Base-by-base conservation (phyloP, 2,888 invertebrate genomes). In the Cynaeus angustus region DNA sequence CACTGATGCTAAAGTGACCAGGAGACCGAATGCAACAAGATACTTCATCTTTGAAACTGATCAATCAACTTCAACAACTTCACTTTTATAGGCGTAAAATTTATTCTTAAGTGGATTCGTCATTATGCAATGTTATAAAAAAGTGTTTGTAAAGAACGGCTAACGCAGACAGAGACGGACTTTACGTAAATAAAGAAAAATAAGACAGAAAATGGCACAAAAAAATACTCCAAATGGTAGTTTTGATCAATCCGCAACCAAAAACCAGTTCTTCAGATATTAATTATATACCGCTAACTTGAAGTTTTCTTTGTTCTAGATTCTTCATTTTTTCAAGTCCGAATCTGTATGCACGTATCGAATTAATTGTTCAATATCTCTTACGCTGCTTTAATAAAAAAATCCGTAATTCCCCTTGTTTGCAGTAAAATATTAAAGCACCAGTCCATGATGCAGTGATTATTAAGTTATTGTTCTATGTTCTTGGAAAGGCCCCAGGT, bases 401-500 rank as follows among this genome's bases (percentile, higher is more conserved):
- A 16, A 7, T 14, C 46, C 33, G 59, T 59, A 46, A 33, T 61
- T 61, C 61, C 61, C 61, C 61, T 16, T 50, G 61, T 61, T 61
- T 30, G 28, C 21, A 50, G 61, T 61, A 61, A 50, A 61, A 61
- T 37, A 37, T 61, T 21, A 21, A 61, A 38, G 50, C 30, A 8
- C 50, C 26, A 48, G n/a, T 33, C 48, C 30, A 48, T 59, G 61
- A 61, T 61, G 48, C 6, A 48, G 48, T 26, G 48, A 61, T 61
- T 61, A 48, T 26, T 6, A 61, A 50, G 61, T 61, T 61, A 61
- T 61, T 61, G 61, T 61, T 61, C 38, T 33, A 37, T 37, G 16
- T 61, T 61, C 61, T 50, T 38, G 26, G 61, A 61, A 61, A 16
- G 37, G 61, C 61, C 48, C 16, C 50, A 50, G 50, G 61, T 61